These are phyloP conservation scores for Brachionus asplanchnoidis DNA, from an alignment of 1,140 invertebrate genomes.

Conservation along the genomic window DNA sequence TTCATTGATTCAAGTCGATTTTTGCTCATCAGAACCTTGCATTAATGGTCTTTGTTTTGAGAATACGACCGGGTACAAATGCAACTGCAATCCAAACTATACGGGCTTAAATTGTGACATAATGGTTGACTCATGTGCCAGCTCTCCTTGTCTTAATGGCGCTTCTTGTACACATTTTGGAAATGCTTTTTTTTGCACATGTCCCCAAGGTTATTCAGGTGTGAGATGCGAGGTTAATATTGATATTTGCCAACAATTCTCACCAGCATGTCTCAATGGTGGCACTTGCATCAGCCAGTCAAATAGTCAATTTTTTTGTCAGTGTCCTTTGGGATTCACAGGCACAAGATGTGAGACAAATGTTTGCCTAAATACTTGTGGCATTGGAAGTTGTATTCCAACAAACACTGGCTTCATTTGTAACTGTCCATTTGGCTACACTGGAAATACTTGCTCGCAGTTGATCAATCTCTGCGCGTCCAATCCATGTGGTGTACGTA, in stretches of 20 bases:
- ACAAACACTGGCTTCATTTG: constrained; percentile 58
- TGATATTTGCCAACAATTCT: neutral
- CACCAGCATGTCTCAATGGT: constrained; percentile 68
- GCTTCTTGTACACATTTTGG: constrained; percentile 33
- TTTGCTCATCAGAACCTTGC: constrained; percentile 6
- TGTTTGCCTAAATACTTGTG: constrained; percentile 41
- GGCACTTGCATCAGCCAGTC: constrained; percentile 71
- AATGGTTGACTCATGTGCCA: constrained; percentile 45
- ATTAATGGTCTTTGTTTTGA: neutral
- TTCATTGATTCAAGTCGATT: neutral
- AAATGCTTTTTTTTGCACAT: constrained; percentile 14
- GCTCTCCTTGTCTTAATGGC: constrained; percentile 45
- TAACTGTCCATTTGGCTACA: constrained; percentile 69
- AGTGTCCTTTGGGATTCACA: constrained; percentile 43
- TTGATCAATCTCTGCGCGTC: constrained; percentile 87
- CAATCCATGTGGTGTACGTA: constrained; percentile 48
- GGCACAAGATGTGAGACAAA: constrained; percentile 39
- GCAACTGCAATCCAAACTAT: constrained; percentile 47
- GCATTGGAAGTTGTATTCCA: constrained; percentile 38
- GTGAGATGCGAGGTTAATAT: constrained; percentile 39
- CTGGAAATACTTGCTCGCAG: constrained; percentile 61
- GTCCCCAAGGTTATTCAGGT: constrained; percentile 29
- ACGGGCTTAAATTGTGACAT: constrained; percentile 49
- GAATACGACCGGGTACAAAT: constrained; percentile 41
- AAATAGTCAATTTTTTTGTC: constrained; percentile 69